Base-by-base conservation (phyloP, 1,140 invertebrate genomes). In the Platyura marginata region DNA sequence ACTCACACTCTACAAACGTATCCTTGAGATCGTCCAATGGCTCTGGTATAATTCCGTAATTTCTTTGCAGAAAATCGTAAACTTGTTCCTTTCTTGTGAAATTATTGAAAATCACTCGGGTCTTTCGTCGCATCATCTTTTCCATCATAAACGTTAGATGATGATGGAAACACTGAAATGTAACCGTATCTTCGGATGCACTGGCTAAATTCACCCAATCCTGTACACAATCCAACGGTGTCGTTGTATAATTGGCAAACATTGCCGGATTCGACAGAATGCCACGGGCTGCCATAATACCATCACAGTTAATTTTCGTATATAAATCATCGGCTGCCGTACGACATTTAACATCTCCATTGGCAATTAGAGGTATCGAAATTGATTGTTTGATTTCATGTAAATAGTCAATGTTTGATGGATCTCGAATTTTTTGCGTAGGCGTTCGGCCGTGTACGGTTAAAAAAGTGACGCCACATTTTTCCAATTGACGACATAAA, bases 91-190 rank as follows among this genome's bases (percentile, higher is more conserved):
- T 79, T 46, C 66, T 75, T 44, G 69, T 72, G 20, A 93, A 63
- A 47, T 70, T 70, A 66, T 93, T 94, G 55, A 93, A 91, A 40
- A 77, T 60, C 47, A 70, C 58, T 49, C 79, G 75, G 52, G 85
- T 71, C 38, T 70, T 59, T 49, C 75, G 80, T 4, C 72, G 65
- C 46, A 92, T 65, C 33, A 81, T 54, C 62, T 80, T 81, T 58
- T 90, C 84, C 49, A 88, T 63, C 92, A 96, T 96, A 56, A 90
- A 92, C 36, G 88, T 83, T 40, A 95, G 68, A 66, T 95, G 91
- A 59, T 93, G 87, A 65, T 95, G 91, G 54, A 94, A 89, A 56
- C 71, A 78, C 44, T 79, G 72, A 64, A 89, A 91, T 32, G 71
- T 69, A 49, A 76, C 59, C 66, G 70, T 56, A 55, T 68, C 45